Conservation (phyloP, 2,888 invertebrate genomes). For the Cataglyphis livida region DNA sequence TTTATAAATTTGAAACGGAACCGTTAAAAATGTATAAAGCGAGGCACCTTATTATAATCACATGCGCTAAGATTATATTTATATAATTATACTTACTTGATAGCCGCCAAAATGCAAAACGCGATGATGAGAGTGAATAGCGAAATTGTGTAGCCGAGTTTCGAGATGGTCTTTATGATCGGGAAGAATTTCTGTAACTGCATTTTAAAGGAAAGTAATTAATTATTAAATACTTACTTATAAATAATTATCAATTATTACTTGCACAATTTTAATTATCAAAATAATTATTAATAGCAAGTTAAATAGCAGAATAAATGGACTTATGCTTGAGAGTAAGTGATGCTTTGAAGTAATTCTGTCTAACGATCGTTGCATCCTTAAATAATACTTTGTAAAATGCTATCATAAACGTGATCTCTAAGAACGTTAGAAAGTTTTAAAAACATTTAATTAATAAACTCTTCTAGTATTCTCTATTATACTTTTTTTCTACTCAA, state of each 20-base stretch:
- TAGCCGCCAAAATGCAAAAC: slow-evolving; percentile 87
- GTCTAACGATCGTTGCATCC: neutral
- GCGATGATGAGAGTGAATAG: slow-evolving; percentile 87
- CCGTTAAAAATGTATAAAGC: neutral
- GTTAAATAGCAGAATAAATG: neutral
- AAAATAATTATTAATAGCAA: neutral
- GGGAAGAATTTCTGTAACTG: slow-evolving; percentile 86
- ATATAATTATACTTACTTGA: slow-evolving; percentile 86
- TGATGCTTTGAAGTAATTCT: neutral
- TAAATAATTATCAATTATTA: neutral
- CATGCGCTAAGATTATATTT: neutral
- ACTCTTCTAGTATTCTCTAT: neutral
- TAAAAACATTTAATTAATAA: slow-evolving; percentile 14
- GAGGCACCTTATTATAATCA: neutral
- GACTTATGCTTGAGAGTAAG: neutral
- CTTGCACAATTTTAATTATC: neutral
- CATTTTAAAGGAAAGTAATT: neutral
- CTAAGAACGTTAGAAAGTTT: neutral
- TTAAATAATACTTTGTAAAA: neutral
- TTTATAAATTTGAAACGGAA: neutral
- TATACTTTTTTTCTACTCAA: neutral
- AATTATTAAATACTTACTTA: neutral
- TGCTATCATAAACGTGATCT: neutral
- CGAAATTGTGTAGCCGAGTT: slow-evolving; percentile 87
- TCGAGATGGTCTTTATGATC: slow-evolving; percentile 86